These are phyloP conservation scores for Neostethus bicornis DNA, from an alignment of 2,797 vertebrate species.

Conservation along the genomic window DNA sequence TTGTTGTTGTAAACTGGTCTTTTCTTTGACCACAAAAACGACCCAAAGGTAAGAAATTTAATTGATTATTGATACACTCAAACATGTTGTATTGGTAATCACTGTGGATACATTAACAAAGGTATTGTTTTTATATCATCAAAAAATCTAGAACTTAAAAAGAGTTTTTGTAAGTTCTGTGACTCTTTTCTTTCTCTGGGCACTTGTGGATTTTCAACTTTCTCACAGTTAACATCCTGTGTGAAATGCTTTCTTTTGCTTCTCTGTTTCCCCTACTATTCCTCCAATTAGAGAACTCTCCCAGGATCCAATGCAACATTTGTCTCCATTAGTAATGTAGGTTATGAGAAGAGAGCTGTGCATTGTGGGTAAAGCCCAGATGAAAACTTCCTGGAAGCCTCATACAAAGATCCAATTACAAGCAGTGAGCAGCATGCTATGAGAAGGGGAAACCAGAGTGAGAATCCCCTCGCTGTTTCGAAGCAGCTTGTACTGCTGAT, in stretches of 20 bases:
- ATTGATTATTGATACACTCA: too few species aligned
- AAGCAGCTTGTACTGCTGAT: slow-evolving; percentile 50
- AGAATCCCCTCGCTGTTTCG: slow-evolving; percentile 34
- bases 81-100: too few species aligned
- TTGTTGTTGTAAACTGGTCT: too few species aligned
- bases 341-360: slow-evolving; percentile 68
- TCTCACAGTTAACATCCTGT: slow-evolving; percentile 6
- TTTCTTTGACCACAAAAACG: too few species aligned
- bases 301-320: slow-evolving; percentile 78
- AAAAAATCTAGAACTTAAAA: background rate
- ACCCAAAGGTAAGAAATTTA: too few species aligned
- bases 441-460: slow-evolving; percentile 27
- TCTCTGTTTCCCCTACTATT: slow-evolving; percentile 54
- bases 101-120: too few species aligned
- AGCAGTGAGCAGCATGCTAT: slow-evolving; percentile 21
- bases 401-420: slow-evolving; percentile 74
- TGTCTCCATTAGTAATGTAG: slow-evolving; percentile 83
- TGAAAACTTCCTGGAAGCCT: slow-evolving; percentile 65
- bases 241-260: slow-evolving; percentile 14
- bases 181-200: slow-evolving; percentile 11
- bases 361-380: slow-evolving; percentile 63
- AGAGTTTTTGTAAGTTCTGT: background rate
- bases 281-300: slow-evolving; percentile 76
- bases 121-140: background rate
- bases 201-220: slow-evolving; percentile 31